phyloP scores from a whole-genome alignment of 1,140 invertebrate species.

The Chelonus insularis region DNA sequence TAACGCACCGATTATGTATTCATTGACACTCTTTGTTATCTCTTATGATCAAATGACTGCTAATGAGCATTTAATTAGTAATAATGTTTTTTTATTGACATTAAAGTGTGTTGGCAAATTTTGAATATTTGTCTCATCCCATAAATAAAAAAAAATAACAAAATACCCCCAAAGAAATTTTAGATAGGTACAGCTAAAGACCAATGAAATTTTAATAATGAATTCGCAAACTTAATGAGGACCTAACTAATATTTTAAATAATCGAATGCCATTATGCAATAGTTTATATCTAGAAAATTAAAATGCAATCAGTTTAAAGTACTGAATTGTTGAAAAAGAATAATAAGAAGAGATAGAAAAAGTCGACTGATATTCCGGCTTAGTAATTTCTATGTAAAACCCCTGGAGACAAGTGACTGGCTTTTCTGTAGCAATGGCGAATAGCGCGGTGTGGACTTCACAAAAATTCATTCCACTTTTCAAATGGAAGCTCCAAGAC shows the following conservation, averaged over 20 bases:
- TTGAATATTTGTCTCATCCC: too few relatives aligned
- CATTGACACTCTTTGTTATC: not conserved
- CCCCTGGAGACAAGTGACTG: not conserved
- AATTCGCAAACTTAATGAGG: too few relatives aligned
- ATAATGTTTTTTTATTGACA: too few relatives aligned
- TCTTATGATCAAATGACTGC: not conserved
- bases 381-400: conserved; percentile 17
- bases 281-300: not conserved
- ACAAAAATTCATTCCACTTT: conserved; percentile 19
- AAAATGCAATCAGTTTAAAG: conserved; percentile 16
- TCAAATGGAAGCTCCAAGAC: conserved; percentile 20
- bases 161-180: too few relatives aligned
- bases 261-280: too few relatives aligned
- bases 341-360: not conserved
- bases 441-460: not conserved
- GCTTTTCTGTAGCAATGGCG: not conserved
- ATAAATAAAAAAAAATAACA: too few relatives aligned
- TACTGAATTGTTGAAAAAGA: conserved; percentile 1
- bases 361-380: conserved; percentile 10
- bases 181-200: too few relatives aligned
- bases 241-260: too few relatives aligned
- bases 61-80: too few relatives aligned
- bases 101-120: too few relatives aligned
- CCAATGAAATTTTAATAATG: too few relatives aligned
- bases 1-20: not conserved